These are phyloP conservation scores for Aleiodes testaceus DNA, from an alignment of 2,888 invertebrate species.

Conservation along the genomic window DNA sequence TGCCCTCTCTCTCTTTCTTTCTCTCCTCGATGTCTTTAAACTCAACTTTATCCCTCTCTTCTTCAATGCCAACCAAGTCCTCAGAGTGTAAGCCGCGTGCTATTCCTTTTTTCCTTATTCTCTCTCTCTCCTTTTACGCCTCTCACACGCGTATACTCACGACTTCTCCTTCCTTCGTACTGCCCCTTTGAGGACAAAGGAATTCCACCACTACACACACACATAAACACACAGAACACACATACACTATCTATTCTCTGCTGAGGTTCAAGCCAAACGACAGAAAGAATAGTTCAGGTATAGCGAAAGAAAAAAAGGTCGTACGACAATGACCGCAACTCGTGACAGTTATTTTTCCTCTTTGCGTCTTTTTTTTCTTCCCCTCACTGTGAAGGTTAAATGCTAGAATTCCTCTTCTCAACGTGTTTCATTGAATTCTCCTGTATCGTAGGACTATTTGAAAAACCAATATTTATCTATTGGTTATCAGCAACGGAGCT, in stretches of 20 bases:
- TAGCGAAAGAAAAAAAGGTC: neutral
- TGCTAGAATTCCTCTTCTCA: too few species aligned
- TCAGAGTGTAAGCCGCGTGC: slow-evolving; percentile 36
- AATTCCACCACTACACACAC: slow-evolving; percentile 61
- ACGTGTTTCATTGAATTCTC: too few species aligned
- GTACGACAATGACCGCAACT: slow-evolving; percentile 8
- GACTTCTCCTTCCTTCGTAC: slow-evolving; percentile 27
- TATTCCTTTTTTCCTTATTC: neutral
- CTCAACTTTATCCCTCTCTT: slow-evolving; percentile 29
- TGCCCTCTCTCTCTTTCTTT: neutral
- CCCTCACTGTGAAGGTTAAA: too few species aligned
- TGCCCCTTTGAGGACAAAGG: slow-evolving; percentile 64
- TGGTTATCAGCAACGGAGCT: neutral
- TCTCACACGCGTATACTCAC: slow-evolving; percentile 37
- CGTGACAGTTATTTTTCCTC: neutral
- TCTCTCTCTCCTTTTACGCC: slow-evolving; percentile 27
- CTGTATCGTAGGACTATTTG: too few species aligned
- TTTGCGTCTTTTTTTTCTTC: neutral
- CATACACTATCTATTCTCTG: neutral
- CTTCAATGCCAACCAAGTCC: slow-evolving; percentile 26
- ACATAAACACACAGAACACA: too few species aligned
- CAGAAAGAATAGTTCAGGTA: slow-evolving; percentile 28
- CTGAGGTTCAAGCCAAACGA: neutral
- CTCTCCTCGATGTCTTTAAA: neutral
- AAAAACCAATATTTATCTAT: too few species aligned